Percentiles rank a stretch among this genome's conserved stretches.
Evolutionary conservation across 1,140 invertebrate species (phyloP).

Genomic region (Papilio xuthus): DNA sequence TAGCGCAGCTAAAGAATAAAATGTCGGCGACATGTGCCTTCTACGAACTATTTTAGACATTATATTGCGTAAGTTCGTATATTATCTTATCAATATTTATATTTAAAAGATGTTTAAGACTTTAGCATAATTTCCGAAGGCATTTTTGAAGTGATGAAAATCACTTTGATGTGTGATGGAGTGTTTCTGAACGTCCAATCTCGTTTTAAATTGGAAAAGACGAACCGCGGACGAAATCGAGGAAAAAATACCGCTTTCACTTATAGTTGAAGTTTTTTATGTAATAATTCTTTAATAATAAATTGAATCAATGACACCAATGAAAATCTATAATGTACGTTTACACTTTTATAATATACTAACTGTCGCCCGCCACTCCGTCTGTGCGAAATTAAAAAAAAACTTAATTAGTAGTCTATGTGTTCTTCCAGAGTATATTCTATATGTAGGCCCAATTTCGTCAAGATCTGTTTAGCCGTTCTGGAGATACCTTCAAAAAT

Average conservation of each 20-base stretch:
- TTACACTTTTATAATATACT: no score
- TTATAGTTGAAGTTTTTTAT: neutral
- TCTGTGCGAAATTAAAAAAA: no score
- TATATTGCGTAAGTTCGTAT: neutral
- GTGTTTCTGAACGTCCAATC: constrained; percentile 10
- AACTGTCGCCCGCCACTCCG: no score
- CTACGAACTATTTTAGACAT: no score
- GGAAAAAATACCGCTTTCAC: constrained; percentile 3
- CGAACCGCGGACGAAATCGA: constrained; percentile 3
- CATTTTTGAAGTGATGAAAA: constrained; percentile 6
- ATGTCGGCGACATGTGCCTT: no score
- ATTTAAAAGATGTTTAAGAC: neutral
- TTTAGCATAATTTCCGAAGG: neutral
- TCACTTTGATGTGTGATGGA: neutral
- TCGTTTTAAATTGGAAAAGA: constrained; percentile 22
- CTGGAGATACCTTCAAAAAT: no score
- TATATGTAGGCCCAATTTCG: no score
- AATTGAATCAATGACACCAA: neutral
- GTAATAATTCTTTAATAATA: neutral
- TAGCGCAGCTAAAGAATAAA: no score
- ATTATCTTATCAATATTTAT: neutral
- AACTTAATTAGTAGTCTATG: no score
- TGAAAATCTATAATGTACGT: no score
- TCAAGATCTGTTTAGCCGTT: no score
- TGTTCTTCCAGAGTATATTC: no score